phyloP scores from a whole-genome alignment of 2,797 vertebrate species.

The Muscicapa striata region DNA sequence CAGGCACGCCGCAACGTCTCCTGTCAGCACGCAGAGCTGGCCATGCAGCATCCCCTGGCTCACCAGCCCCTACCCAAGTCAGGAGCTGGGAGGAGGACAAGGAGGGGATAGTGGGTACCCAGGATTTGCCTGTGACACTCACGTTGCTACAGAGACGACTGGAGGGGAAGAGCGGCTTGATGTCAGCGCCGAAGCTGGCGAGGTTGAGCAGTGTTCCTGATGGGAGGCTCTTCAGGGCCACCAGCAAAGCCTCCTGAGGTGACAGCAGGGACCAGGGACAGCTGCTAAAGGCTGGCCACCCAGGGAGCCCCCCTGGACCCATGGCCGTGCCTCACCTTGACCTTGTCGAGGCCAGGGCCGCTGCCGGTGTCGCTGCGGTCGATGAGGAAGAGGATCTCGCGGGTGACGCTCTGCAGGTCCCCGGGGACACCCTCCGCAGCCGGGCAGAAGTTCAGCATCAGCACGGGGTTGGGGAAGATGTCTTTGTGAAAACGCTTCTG shows the following conservation, averaged over 20 bases:
- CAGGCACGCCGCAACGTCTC: constrained; percentile 81
- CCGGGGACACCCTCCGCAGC: constrained; percentile 74
- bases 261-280: not conserved
- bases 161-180: constrained; percentile 86
- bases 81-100: accelerated
- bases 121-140: constrained; percentile 49
- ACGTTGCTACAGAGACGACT: constrained; percentile 91
- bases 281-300: not conserved
- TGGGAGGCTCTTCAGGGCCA: constrained; percentile 93
- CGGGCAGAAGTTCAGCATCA: constrained; percentile 97
- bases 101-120: not conserved
- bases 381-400: constrained; percentile 91
- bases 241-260: constrained; percentile 87
- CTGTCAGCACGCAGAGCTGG: constrained; percentile 47
- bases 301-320: not conserved
- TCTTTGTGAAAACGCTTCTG: constrained; percentile 96
- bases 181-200: constrained; percentile 77
- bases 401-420: constrained; percentile 85
- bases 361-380: constrained; percentile 81
- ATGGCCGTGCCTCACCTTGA: constrained; percentile 78
- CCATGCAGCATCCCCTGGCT: accelerated
- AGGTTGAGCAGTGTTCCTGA: constrained; percentile 88
- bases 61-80: accelerated
- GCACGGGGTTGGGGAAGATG: constrained; percentile 89
- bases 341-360: constrained; percentile 74